These are phyloP conservation scores for Lutraria rhynchaena DNA, from an alignment of 1,140 invertebrate species.

Conservation along the genomic window DNA sequence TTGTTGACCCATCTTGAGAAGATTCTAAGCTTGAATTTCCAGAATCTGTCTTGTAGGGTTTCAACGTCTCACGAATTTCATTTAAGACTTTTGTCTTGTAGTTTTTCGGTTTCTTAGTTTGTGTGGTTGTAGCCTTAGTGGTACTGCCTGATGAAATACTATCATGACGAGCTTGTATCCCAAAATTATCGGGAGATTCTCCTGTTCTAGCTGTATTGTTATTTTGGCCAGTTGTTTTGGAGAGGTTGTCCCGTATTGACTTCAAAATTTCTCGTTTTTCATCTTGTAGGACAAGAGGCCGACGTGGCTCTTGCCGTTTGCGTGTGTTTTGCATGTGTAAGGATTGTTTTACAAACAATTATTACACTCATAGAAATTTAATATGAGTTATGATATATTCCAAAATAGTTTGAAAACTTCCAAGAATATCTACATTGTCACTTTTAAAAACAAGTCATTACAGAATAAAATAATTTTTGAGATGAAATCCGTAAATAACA, in stretches of 20 bases:
- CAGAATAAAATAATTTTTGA: no score
- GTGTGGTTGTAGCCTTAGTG: slow-evolving; percentile 1
- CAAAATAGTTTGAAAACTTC: no score
- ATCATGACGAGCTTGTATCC: slow-evolving; percentile 34
- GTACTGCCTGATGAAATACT: slow-evolving; percentile 44
- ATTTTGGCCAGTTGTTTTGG: slow-evolving; percentile 22
- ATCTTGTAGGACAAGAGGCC: slow-evolving; percentile 44
- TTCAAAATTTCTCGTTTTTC: slow-evolving; percentile 39
- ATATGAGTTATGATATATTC: no score
- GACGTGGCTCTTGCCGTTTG: slow-evolving; percentile 27
- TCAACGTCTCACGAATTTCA: slow-evolving; percentile 92
- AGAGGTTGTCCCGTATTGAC: slow-evolving; percentile 25
- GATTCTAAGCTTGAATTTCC: slow-evolving; percentile 86
- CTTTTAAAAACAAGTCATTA: no score
- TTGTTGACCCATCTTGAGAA: slow-evolving; percentile 81
- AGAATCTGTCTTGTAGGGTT: slow-evolving; percentile 89
- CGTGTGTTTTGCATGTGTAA: slow-evolving; percentile 36
- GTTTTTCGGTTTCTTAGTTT: slow-evolving; percentile 49
- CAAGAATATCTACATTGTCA: no score
- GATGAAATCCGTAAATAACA: no score
- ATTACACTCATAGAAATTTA: slow-evolving; percentile 25
- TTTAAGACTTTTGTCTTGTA: slow-evolving; percentile 94
- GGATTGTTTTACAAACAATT: slow-evolving; percentile 4
- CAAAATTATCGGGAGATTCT: slow-evolving; percentile 39
- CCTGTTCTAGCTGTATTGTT: slow-evolving; percentile 1